These are phyloP conservation scores for Eupithecia subfuscata DNA, from an alignment of 2,888 invertebrate genomes.

Conservation along the genomic window DNA sequence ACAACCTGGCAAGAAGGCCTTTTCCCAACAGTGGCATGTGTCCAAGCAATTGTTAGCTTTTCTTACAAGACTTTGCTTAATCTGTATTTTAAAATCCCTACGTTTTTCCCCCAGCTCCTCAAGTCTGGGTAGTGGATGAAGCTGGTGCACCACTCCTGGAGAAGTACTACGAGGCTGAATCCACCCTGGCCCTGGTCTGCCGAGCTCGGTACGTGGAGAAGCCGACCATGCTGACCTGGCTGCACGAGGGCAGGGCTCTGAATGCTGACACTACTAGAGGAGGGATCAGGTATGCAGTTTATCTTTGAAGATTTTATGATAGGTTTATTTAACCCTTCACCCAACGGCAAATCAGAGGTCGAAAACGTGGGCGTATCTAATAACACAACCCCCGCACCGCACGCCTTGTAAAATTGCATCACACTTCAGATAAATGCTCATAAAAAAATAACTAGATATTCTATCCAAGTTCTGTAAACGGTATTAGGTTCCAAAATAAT, in stretches of 20 bases:
- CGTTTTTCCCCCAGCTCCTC: constrained; percentile 83
- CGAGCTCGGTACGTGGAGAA: constrained; percentile 77
- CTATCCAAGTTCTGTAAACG: too few species aligned
- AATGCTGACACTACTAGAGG: constrained; percentile 87
- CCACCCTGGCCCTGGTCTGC: constrained; percentile 87
- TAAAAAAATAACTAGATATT: too few species aligned
- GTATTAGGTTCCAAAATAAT: too few species aligned
- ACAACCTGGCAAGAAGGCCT: too few species aligned
- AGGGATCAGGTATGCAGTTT: constrained; percentile 82
- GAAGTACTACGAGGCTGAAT: constrained; percentile 88
- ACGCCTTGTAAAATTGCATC: too few species aligned
- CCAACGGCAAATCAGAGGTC: too few species aligned
- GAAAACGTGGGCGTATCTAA: too few species aligned
- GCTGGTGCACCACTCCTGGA: constrained; percentile 86
- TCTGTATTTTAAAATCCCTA: background rate
- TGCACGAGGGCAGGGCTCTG: constrained; percentile 85
- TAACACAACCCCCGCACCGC: too few species aligned
- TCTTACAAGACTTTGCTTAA: background rate
- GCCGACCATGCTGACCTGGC: constrained; percentile 83
- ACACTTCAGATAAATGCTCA: too few species aligned
- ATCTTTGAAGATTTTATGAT: background rate
- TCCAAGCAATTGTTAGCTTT: background rate
- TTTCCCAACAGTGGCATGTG: background rate
- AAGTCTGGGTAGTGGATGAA: constrained; percentile 88
- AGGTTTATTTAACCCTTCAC: too few species aligned